Evolutionary conservation across 2,888 invertebrate species (phyloP), one percentile per base, ranked within the genome.

Genomic region (Agrochola lota): DNA sequence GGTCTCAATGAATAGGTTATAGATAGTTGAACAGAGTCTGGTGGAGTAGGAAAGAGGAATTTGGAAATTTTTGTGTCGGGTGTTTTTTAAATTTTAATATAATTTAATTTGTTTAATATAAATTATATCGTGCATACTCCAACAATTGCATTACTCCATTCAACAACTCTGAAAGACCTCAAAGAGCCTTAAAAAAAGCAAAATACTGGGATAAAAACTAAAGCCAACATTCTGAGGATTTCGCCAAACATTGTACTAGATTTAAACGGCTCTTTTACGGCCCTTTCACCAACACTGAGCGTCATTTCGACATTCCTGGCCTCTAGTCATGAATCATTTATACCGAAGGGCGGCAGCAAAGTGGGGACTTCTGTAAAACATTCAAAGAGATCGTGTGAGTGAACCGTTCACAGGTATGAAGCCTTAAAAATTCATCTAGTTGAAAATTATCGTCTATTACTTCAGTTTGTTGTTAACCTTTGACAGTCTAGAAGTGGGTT

Each of bases 251-350:
- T 63, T 69, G 20, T 66, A 57, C 59, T 76, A 71, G 74, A 77
- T 83, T 85, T 77, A 80, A 71, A 78, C 74, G 74, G 68, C 79
- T 74, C 78, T 83, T 87, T 87, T 73, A 77, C 64, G 62, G 66
- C 69, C 62, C 72, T 77, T 81, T 79, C 74, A 80, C 80, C 85
- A 84, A 81, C 80, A 81, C 57, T 83, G 74, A 83, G 80, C 77
- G 80, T 85, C 89, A 84, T 87, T 87, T 73, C 64, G 72, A 72
- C 83, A 80, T 77, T 70, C 49, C 70, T 71, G 57, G 86, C 83
- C 87, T 80, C 85, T 85, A 81, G 88, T 85, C 90, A 93, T 94
- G 93, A 93, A 93, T 93, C 91, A 93, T 93, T 93, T 91, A 94
- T 93, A 79, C 78, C 67, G 81, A 86, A 90, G 91, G 89, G 89